Conservation (phyloP, 2,888 invertebrate species). For the Drosophila seclusa region DNA sequence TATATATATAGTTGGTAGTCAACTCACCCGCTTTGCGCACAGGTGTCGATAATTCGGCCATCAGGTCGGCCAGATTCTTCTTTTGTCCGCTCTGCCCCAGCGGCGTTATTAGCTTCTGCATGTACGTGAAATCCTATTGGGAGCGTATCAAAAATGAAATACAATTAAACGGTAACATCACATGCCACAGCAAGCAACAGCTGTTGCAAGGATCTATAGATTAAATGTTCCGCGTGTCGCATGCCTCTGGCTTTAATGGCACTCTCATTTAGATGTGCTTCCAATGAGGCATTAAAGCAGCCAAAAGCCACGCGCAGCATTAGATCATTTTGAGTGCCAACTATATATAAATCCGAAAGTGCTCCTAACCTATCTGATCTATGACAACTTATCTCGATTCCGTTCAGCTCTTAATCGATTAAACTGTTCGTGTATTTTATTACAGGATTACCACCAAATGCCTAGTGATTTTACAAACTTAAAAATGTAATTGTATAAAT, state of each 20-base stretch:
- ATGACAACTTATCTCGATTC: not conserved
- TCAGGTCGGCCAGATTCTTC: constrained; percentile 83
- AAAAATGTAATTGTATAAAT: not conserved
- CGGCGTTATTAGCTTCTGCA: constrained; percentile 84
- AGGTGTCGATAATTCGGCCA: constrained; percentile 84
- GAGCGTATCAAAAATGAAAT: constrained; percentile 20
- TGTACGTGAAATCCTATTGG: constrained; percentile 83
- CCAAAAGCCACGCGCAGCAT: not conserved
- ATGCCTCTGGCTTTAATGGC: not conserved
- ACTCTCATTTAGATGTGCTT: constrained; percentile 9
- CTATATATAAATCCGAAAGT: not conserved
- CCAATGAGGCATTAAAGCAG: not conserved
- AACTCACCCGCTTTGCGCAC: constrained; percentile 83
- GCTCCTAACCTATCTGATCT: not conserved
- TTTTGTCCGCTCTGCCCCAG: constrained; percentile 82
- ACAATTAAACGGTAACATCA: constrained; percentile 5
- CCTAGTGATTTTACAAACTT: not conserved
- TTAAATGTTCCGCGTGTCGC: constrained; percentile 6
- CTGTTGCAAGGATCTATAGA: constrained; percentile 3
- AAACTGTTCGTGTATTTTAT: not conserved
- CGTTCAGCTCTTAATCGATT: not conserved
- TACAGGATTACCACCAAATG: not conserved
- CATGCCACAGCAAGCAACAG: not conserved
- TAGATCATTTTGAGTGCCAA: not conserved
- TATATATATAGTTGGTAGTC: not conserved